Percentiles rank a stretch among this genome's conserved stretches.
Evolutionary conservation across 2,113 vertebrate genomes (phyloP).

Genomic region (Promerops cafer): DNA sequence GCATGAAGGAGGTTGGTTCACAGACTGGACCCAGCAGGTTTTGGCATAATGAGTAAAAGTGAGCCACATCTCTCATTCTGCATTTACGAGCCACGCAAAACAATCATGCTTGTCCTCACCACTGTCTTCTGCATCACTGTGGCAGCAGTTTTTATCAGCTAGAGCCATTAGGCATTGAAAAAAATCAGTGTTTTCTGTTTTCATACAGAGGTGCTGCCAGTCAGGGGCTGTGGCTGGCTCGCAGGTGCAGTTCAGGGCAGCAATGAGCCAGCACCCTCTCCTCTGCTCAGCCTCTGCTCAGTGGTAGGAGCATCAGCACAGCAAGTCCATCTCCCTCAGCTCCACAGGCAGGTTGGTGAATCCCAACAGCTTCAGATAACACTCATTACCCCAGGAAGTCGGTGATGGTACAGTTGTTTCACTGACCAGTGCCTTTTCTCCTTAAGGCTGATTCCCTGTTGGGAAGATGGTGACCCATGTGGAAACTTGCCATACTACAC

Average conservation of each 20-base stretch:
- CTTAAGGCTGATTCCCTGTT: background rate
- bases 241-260: background rate
- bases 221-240: background rate
- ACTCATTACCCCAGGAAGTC: background rate
- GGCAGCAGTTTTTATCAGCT: background rate
- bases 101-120: background rate
- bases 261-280: fast-evolving
- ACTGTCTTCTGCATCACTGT: background rate
- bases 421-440: background rate
- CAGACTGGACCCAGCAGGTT: background rate
- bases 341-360: background rate
- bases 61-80: background rate
- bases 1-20: background rate
- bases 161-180: background rate
- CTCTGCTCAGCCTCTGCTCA: background rate
- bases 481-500: background rate
- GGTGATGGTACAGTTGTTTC: background rate
- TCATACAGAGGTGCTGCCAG: background rate
- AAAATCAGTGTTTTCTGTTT: background rate
- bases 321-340: background rate
- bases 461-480: background rate
- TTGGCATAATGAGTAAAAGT: background rate
- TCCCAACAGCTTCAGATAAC: background rate
- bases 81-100: background rate
- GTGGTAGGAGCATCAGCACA: background rate